A percentile compares a stretch with the other conserved stretches of the same genome.
These are phyloP conservation scores for Epinotia brunnichana DNA, from an alignment of 2,888 invertebrate species.

Conservation along the genomic window DNA sequence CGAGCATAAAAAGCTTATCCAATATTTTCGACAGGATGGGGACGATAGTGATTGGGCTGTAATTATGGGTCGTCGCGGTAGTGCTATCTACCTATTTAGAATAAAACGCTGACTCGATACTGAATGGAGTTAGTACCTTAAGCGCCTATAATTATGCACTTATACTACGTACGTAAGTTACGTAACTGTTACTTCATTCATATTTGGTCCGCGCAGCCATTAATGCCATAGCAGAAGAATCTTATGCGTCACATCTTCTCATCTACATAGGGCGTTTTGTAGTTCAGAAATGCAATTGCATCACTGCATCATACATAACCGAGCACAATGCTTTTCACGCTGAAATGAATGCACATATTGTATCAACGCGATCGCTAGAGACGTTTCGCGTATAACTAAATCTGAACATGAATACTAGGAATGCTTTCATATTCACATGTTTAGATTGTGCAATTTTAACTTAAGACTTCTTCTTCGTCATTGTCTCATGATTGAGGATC, in stretches of 20 bases:
- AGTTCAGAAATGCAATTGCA: conserved; percentile 19
- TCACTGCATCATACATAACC: conserved; percentile 32
- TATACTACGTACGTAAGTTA: conserved; percentile 14
- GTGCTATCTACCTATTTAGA: background rate
- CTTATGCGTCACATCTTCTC: conserved; percentile 2
- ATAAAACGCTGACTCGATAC: background rate
- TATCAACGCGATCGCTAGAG: conserved; percentile 14
- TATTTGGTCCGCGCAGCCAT: conserved; percentile 31
- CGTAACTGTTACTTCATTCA: conserved; percentile 39
- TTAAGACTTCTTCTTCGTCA: too few species aligned
- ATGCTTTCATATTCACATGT: background rate
- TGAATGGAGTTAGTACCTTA: background rate
- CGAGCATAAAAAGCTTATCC: too few species aligned
- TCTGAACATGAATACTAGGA: background rate
- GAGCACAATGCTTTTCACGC: conserved; percentile 28
- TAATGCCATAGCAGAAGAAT: background rate
- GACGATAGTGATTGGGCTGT: background rate
- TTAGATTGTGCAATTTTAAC: background rate
- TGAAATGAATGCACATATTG: conserved; percentile 39
- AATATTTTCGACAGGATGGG: too few species aligned
- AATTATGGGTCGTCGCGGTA: background rate
- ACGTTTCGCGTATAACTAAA: background rate
- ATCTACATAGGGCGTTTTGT: background rate
- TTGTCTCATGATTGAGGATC: too few species aligned
- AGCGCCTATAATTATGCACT: background rate